Percentiles rank a stretch among this genome's conserved stretches.
Conservation (phyloP, 2,113 vertebrate species). For the Carettochelys insculpta region DNA sequence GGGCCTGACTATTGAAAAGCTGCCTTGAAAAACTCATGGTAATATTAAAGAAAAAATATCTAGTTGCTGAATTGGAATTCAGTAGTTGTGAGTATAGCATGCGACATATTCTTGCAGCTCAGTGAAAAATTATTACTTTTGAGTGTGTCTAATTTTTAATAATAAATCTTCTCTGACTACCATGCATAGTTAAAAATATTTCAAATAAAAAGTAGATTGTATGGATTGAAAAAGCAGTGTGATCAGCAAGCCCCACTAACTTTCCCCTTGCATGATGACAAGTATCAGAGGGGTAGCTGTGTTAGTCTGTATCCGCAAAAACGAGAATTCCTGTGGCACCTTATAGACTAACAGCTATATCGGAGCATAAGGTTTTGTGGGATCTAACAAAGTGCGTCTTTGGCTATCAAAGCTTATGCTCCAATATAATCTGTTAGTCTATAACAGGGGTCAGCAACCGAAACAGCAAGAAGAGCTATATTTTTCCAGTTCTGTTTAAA, state of each 20-base stretch:
- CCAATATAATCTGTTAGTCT: no score
- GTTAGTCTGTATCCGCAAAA: no score
- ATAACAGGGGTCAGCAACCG: no score
- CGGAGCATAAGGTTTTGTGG: no score
- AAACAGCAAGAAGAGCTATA: no score
- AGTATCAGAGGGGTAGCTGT: no score
- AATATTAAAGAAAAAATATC: not conserved
- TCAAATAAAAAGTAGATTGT: not conserved
- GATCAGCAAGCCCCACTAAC: accelerated
- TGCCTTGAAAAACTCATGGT: not conserved
- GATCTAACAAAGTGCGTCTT: no score
- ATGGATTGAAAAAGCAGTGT: not conserved
- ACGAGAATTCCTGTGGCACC: no score
- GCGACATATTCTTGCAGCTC: accelerated
- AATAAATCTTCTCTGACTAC: not conserved
- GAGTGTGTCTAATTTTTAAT: not conserved
- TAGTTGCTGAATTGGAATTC: accelerated
- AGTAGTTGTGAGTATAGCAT: accelerated
- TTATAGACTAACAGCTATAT: no score
- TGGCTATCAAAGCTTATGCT: no score
- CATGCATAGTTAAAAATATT: not conserved
- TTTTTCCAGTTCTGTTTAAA: no score
- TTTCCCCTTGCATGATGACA: no score
- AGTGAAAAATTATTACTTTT: accelerated
- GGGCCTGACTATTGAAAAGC: not conserved